Conservation (phyloP, 2,113 vertebrate species). For the Prunella fulvescens region DNA sequence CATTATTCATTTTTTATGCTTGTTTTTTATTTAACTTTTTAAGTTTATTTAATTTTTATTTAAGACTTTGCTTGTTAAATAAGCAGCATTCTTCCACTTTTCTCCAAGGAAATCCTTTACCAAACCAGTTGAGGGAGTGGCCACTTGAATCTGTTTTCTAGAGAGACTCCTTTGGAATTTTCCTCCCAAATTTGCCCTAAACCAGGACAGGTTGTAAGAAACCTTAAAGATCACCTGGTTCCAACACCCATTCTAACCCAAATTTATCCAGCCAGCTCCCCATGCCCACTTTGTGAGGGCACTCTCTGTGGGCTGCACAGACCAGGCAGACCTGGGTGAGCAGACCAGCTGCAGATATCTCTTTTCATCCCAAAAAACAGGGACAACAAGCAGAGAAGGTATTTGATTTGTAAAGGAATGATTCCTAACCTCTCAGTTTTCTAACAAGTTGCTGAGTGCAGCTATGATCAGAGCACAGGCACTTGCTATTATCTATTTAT, state of each 20-base stretch:
- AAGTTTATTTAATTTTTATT: too few relatives aligned
- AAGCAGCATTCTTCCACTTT: not conserved
- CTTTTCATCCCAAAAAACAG: not conserved
- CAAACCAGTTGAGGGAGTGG: fast-evolving
- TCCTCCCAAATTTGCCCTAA: not conserved
- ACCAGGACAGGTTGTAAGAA: not conserved
- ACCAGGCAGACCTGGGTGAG: not conserved
- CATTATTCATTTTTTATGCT: too few relatives aligned
- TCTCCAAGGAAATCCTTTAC: not conserved
- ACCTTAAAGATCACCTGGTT: not conserved
- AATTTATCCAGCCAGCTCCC: not conserved
- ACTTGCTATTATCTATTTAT: not conserved
- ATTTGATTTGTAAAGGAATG: not conserved
- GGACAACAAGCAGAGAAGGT: not conserved
- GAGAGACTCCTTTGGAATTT: not conserved
- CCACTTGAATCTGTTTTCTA: fast-evolving
- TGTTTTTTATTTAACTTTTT: too few relatives aligned
- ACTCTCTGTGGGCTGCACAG: fast-evolving
- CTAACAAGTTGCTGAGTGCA: not conserved
- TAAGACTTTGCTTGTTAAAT: not conserved
- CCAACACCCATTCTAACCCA: not conserved
- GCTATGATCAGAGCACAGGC: not conserved
- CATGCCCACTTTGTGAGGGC: fast-evolving
- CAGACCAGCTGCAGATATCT: not conserved
- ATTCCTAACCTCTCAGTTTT: not conserved